Evolutionary conservation across 2,797 vertebrate genomes (phyloP), one percentile per base, ranked within the genome.

Genomic region (Adelosebastes latens): DNA sequence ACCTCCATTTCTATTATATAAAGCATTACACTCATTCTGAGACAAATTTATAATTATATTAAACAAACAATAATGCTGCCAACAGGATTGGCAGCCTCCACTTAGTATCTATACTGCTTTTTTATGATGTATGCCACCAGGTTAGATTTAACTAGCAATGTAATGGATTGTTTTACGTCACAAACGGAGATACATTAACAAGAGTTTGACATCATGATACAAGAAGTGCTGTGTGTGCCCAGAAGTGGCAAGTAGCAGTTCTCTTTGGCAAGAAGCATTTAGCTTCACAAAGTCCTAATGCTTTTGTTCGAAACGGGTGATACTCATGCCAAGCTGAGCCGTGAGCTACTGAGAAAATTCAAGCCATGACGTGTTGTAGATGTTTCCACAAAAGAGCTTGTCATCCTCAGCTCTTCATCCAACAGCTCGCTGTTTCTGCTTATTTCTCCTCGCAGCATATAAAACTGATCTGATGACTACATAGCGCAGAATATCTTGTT

Each of bases 61-160:
- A 58, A 79, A 78, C 56, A 77, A 70, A 72, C 25, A 62, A 11
- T 5, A 8, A 14, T 25, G 24, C 27, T 80, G 77, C 46, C 64
- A 75, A 32, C n/a, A 64, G 2, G 12, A 72, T 7, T 69, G 24
- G 22, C 61, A 74, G 65, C 62, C 5, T 63, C 63, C 27, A 3
- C 36, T n/a, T 24, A 2, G 32, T 63, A 24, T 63, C 25, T 59
- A n/a, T 8, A 59, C 12, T 29, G n/a, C 9, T 14, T 60, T 67
- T 49, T 60, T 56, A 31, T 72, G 31, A 3, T 64, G 14, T 32
- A 2, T 42, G 14, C 56, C 29, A 62, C 6, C 46, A 58, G 8
- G 6, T 36, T 25, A 42, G n/a, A 56, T 72, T 56, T 24, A 55
- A 65, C 13, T 60, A 24, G 3, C 25, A 39, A 31, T 59, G 2